Evolutionary conservation across 2,113 vertebrate genomes (phyloP).

Genomic region (Pangasianodon hypophthalmus): DNA sequence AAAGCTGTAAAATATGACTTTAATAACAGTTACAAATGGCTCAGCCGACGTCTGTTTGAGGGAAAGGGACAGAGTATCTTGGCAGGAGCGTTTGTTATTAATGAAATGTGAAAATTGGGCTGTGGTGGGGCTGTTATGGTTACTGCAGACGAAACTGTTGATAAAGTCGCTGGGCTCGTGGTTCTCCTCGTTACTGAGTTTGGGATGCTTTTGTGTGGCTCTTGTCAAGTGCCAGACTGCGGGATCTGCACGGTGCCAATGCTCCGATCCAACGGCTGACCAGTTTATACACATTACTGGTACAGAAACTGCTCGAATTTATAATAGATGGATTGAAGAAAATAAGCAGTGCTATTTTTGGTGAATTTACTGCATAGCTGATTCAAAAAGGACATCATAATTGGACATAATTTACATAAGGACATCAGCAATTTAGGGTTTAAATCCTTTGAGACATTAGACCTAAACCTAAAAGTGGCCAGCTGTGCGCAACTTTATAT

Average conservation of each 20-base stretch:
- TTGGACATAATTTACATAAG: background rate
- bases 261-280: slow-evolving; percentile 5
- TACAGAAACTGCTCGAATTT: background rate
- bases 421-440: background rate
- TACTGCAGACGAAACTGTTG: slow-evolving; percentile 54
- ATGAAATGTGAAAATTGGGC: slow-evolving; percentile 51
- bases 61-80: slow-evolving; percentile 35
- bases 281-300: slow-evolving; percentile 16
- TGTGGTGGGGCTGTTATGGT: slow-evolving; percentile 50
- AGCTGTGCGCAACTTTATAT: background rate
- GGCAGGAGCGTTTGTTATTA: slow-evolving; percentile 47
- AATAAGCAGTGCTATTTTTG: slow-evolving; percentile 31
- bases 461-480: background rate
- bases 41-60: slow-evolving; percentile 23
- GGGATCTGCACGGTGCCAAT: slow-evolving; percentile 37
- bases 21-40: slow-evolving; percentile 57
- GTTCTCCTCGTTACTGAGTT: slow-evolving; percentile 42
- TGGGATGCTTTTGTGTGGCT: slow-evolving; percentile 40
- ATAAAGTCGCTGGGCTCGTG: slow-evolving; percentile 44
- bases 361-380: background rate
- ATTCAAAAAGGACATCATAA: background rate
- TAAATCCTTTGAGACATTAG: background rate
- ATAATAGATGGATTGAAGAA: slow-evolving; percentile 11
- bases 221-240: slow-evolving; percentile 30
- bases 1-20: slow-evolving; percentile 57